Conservation (phyloP, 2,888 invertebrate genomes). For the Acronicta psi region DNA sequence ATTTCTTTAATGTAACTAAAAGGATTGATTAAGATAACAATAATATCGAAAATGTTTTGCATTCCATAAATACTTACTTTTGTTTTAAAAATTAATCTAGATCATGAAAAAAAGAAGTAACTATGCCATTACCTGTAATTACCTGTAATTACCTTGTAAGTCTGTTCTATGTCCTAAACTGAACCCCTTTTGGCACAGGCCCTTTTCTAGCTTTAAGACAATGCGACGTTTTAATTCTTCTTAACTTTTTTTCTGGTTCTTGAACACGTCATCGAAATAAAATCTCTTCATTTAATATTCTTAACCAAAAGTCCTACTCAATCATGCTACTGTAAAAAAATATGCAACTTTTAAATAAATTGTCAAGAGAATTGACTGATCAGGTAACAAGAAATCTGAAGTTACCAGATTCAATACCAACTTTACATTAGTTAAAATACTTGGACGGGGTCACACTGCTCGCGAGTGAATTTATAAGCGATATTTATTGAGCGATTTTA, state of each 20-base stretch:
- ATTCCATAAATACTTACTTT: too few species aligned
- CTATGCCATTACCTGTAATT: too few species aligned
- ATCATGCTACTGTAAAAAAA: constrained; percentile 31
- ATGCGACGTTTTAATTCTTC: neutral
- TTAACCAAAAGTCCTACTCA: constrained; percentile 13
- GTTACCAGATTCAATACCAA: constrained; percentile 25
- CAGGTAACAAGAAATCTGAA: constrained; percentile 41
- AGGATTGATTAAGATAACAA: too few species aligned
- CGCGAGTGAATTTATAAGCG: too few species aligned
- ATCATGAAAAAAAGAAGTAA: too few species aligned
- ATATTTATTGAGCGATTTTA: neutral
- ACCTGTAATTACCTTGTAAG: too few species aligned
- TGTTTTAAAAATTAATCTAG: too few species aligned
- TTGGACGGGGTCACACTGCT: constrained; percentile 19
- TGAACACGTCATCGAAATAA: constrained; percentile 1
- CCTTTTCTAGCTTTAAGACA: neutral
- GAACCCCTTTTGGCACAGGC: too few species aligned
- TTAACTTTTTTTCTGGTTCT: neutral
- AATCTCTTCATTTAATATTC: neutral
- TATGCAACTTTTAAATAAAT: constrained; percentile 25
- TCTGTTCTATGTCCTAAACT: too few species aligned
- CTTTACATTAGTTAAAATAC: constrained; percentile 30
- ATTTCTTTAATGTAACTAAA: too few species aligned
- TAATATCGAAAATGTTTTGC: too few species aligned
- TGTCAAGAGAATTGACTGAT: constrained; percentile 32